These are phyloP conservation scores for Pholis gunnellus DNA, from an alignment of 2,113 vertebrate species.

Conservation along the genomic window DNA sequence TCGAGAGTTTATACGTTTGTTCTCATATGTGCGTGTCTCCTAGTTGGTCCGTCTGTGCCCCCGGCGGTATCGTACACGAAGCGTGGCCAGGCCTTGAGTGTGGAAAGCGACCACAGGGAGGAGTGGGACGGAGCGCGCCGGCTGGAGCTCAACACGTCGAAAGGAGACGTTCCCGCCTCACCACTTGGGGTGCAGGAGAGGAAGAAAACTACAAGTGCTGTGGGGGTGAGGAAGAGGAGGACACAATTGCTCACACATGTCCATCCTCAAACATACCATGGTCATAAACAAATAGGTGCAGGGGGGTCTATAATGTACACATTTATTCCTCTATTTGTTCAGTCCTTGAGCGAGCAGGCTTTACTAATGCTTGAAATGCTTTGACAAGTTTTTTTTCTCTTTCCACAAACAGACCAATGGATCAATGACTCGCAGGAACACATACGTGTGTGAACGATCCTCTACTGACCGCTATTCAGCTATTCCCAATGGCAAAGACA, in stretches of 20 bases:
- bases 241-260: background rate
- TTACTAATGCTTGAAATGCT: background rate
- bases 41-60: constrained; percentile 94
- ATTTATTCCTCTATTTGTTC: background rate
- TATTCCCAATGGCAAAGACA: constrained; percentile 97
- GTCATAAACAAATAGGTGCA: background rate
- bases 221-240: constrained; percentile 87
- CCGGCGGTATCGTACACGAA: constrained; percentile 94
- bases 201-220: constrained; percentile 89
- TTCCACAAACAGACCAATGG: constrained; percentile 86
- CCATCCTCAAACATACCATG: background rate
- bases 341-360: background rate
- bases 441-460: constrained; percentile 94
- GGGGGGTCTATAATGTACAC: background rate
- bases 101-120: constrained; percentile 96
- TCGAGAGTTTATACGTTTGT: background rate
- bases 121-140: constrained; percentile 93
- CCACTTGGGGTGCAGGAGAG: constrained; percentile 94
- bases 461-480: constrained; percentile 91
- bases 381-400: background rate
- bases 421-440: constrained; percentile 97
- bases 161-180: constrained; percentile 92
- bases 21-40: constrained; percentile 17
- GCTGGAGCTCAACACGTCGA: constrained; percentile 90
- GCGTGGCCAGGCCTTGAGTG: constrained; percentile 93